These are phyloP conservation scores for Syngnathus scovelli DNA, from an alignment of 2,113 vertebrate genomes.

Conservation along the genomic window DNA sequence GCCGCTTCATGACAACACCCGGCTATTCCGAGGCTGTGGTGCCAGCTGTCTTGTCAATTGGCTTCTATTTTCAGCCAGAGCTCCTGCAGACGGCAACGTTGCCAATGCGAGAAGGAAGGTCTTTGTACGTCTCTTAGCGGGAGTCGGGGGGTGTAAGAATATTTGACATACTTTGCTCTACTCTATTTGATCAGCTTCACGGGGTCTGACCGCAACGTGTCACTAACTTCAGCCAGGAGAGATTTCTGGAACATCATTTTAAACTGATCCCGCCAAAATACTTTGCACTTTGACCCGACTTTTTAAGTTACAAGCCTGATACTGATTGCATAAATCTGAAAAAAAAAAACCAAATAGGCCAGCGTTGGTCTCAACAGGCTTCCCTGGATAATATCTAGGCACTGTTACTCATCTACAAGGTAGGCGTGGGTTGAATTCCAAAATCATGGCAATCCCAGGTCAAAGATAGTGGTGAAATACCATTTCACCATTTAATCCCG, in stretches of 20 bases:
- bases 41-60: conserved; percentile 78
- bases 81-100: conserved; percentile 63
- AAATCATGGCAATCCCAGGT: conserved; percentile 1
- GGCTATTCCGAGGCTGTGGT: conserved; percentile 63
- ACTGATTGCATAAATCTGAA: too few relatives aligned
- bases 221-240: conserved; percentile 5
- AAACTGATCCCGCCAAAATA: too few relatives aligned
- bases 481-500: conserved; percentile 13
- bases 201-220: conserved; percentile 24
- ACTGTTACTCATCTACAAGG: background rate
- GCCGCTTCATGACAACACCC: conserved; percentile 50
- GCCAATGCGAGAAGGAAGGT: conserved; percentile 44
- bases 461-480: conserved; percentile 18
- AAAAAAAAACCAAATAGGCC: background rate
- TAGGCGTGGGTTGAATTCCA: conserved; percentile 22
- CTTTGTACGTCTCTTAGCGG: conserved; percentile 24
- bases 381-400: conserved; percentile 1
- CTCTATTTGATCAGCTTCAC: conserved; percentile 31
- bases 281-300: too few relatives aligned
- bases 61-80: conserved; percentile 70
- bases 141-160: conserved; percentile 16
- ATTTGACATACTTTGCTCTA: conserved; percentile 33
- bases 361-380: conserved; percentile 8
- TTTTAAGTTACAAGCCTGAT: too few relatives aligned
- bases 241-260: too few relatives aligned